Percentiles rank a stretch among this genome's conserved stretches.
Evolutionary conservation across 2,113 vertebrate genomes (phyloP).

Genomic region (Istiophorus platypterus): DNA sequence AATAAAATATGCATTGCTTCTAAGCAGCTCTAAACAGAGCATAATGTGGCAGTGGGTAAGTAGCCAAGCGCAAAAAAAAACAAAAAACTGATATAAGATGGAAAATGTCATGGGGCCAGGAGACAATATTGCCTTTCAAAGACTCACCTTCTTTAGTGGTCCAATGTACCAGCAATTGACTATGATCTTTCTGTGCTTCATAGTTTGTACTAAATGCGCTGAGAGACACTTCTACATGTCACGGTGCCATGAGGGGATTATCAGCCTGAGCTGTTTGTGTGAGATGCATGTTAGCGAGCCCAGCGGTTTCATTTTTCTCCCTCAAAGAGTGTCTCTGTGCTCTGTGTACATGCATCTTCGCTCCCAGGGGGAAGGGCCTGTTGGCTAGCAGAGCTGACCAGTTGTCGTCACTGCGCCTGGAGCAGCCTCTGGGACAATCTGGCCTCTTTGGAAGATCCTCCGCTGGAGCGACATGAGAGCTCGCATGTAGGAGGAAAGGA

Average conservation of each 20-base stretch:
- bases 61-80: neutral
- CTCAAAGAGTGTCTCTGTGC: neutral
- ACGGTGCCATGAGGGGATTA: constrained; percentile 19
- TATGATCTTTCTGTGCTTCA: constrained; percentile 13
- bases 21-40: no score
- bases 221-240: constrained; percentile 37
- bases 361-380: constrained; percentile 30
- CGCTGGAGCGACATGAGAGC: constrained; percentile 67
- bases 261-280: constrained; percentile 15
- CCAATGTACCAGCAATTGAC: neutral
- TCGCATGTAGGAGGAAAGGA: constrained; percentile 34
- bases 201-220: constrained; percentile 32
- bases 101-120: neutral
- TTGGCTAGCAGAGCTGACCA: constrained; percentile 43
- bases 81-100: neutral
- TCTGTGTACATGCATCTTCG: neutral
- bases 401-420: constrained; percentile 58
- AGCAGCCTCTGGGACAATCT: constrained; percentile 64
- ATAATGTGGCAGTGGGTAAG: neutral
- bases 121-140: neutral
- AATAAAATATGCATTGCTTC: no score
- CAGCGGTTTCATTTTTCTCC: constrained; percentile 26
- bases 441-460: constrained; percentile 59
- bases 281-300: constrained; percentile 33
- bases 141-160: neutral